A percentile compares a stretch with the other conserved stretches of the same genome.
These are phyloP conservation scores for Atta colombica DNA, from an alignment of 1,140 invertebrate species.

Conservation along the genomic window DNA sequence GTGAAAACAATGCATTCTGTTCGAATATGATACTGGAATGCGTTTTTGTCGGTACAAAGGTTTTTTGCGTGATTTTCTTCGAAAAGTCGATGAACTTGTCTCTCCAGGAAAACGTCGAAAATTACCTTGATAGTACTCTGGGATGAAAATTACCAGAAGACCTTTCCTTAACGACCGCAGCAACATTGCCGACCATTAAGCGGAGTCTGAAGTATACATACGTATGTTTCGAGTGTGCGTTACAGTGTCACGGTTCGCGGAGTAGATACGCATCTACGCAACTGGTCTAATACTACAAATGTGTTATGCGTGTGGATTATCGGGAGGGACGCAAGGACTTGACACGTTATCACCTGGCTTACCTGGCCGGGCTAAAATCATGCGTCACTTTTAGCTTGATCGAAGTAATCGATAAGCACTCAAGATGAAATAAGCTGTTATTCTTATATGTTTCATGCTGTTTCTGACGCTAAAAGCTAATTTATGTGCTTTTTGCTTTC, in stretches of 20 bases:
- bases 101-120: slow-evolving; percentile 63
- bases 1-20: neutral
- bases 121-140: slow-evolving; percentile 11
- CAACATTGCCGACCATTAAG: slow-evolving; percentile 70
- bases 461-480: too few relatives aligned
- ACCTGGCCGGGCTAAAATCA: slow-evolving; percentile 51
- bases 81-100: slow-evolving; percentile 31
- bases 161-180: slow-evolving; percentile 67
- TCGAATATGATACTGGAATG: neutral
- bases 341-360: slow-evolving; percentile 80
- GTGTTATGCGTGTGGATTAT: slow-evolving; percentile 75
- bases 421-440: slow-evolving; percentile 12
- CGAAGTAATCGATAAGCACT: slow-evolving; percentile 17
- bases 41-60: neutral
- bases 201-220: slow-evolving; percentile 63
- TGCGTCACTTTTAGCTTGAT: slow-evolving; percentile 31
- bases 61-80: slow-evolving; percentile 10
- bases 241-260: slow-evolving; percentile 80
- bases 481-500: too few relatives aligned
- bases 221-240: slow-evolving; percentile 78
- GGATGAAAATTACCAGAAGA: slow-evolving; percentile 62
- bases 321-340: slow-evolving; percentile 67
- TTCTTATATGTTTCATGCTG: neutral
- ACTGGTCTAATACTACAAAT: slow-evolving; percentile 78
- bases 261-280: slow-evolving; percentile 82